phyloP scores from a whole-genome alignment of 1,140 invertebrate species.

The Zeugodacus cucurbitae region DNA sequence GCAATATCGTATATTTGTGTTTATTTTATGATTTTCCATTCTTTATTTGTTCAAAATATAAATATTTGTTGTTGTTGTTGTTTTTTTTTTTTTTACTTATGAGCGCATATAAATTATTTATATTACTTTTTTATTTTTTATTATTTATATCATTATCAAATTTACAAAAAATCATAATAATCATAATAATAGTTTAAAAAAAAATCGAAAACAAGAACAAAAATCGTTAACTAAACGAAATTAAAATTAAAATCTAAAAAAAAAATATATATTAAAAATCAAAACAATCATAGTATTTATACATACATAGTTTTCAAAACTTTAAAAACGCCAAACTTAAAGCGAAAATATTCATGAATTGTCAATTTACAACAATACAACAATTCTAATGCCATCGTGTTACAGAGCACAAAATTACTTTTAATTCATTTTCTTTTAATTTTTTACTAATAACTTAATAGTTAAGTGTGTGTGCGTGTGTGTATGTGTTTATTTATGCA shows the following conservation, averaged over 20 bases:
- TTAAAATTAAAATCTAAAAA: background rate
- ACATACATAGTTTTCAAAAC: conserved; percentile 6
- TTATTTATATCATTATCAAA: conserved; percentile 7
- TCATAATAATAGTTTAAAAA: background rate
- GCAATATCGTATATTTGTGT: background rate
- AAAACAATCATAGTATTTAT: conserved; percentile 5
- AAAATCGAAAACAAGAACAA: conserved; percentile 23
- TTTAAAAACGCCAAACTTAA: background rate
- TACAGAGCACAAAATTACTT: background rate
- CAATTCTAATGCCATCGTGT: conserved; percentile 10
- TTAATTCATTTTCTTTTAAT: background rate
- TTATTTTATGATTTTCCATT: background rate
- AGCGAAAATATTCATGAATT: background rate
- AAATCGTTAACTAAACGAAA: background rate
- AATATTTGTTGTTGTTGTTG: background rate
- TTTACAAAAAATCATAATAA: conserved; percentile 7
- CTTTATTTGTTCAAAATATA: conserved; percentile 23
- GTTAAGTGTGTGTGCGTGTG: background rate
- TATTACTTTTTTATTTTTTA: background rate
- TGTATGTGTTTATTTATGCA: background rate
- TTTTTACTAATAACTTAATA: background rate
- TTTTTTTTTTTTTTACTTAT: background rate
- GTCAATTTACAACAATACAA: background rate
- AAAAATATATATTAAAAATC: too few relatives aligned
- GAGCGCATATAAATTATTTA: conserved; percentile 20